phyloP scores from a whole-genome alignment of 2,888 invertebrate genomes.

The Ceramica pisi region DNA sequence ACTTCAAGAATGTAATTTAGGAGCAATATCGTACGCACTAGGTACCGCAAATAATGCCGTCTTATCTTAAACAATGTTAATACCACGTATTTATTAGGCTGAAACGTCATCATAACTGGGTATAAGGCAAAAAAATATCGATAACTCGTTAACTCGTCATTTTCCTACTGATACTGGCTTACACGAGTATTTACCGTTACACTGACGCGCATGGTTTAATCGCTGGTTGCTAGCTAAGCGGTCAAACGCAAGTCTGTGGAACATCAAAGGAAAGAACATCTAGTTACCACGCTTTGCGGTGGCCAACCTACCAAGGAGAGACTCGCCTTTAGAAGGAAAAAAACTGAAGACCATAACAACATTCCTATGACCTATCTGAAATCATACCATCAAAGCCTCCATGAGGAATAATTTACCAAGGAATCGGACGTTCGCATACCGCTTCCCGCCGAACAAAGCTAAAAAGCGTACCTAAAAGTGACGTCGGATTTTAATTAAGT shows the following conservation, averaged over 20 bases:
- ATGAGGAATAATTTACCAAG: background rate
- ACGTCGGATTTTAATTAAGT: background rate
- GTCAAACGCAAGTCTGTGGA: background rate
- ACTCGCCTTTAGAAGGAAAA: too few species aligned
- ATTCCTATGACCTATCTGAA: background rate
- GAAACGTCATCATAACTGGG: background rate
- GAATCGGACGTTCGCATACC: too few species aligned
- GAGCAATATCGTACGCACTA: constrained; percentile 14
- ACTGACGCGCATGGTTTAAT: background rate
- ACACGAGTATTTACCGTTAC: constrained; percentile 5
- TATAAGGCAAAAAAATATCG: constrained; percentile 11
- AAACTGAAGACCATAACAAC: background rate
- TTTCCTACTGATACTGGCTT: constrained; percentile 28
- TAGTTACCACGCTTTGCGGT: background rate
- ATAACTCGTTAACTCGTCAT: background rate
- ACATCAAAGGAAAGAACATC: constrained; percentile 3
- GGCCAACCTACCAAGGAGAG: too few species aligned
- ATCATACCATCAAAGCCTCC: background rate
- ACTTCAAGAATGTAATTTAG: constrained; percentile 18
- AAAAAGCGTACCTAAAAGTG: background rate
- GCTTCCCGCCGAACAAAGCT: background rate
- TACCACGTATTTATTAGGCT: constrained; percentile 19
- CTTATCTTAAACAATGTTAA: constrained; percentile 41
- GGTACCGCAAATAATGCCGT: constrained; percentile 7
- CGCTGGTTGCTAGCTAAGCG: background rate